Conservation (phyloP, 2,888 invertebrate genomes). For the Koerneria pararmatus region DNA sequence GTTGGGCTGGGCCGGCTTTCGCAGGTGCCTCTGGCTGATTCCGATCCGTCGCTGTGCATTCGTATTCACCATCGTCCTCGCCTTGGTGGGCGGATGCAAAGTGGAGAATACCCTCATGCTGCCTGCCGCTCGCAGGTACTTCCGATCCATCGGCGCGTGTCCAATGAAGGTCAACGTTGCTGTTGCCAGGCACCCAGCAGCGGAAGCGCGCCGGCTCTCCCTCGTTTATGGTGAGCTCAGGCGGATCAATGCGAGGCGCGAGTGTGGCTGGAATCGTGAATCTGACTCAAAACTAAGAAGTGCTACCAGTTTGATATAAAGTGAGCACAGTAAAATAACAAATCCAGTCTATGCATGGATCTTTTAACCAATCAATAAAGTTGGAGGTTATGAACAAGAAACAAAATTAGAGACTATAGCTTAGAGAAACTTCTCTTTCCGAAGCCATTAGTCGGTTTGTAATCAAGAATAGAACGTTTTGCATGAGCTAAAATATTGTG, state of each 20-base stretch:
- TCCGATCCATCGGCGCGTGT: slow-evolving; percentile 33
- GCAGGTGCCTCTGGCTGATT: slow-evolving; percentile 14
- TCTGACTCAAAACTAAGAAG: not conserved
- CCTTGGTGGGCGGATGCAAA: slow-evolving; percentile 30
- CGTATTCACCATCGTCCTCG: slow-evolving; percentile 18
- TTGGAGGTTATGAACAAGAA: no score
- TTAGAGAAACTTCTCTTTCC: no score
- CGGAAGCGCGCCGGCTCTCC: slow-evolving; percentile 71
- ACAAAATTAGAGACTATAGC: no score
- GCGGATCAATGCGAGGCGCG: slow-evolving; percentile 62
- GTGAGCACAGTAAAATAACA: no score
- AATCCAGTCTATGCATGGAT: no score
- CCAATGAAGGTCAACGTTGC: slow-evolving; percentile 45
- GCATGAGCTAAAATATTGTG: no score
- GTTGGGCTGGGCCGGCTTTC: slow-evolving; percentile 6
- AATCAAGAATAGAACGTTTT: no score
- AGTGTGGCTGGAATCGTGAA: slow-evolving; percentile 16
- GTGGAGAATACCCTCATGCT: slow-evolving; percentile 42
- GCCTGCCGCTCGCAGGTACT: slow-evolving; percentile 37
- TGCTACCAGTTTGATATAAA: no score
- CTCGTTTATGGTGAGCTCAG: slow-evolving; percentile 69
- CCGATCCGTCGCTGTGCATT: slow-evolving; percentile 27
- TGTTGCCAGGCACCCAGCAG: slow-evolving; percentile 65
- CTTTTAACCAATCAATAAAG: no score
- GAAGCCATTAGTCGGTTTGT: no score